Evolutionary conservation across 2,113 vertebrate genomes (phyloP).

Genomic region (Indicator indicator): DNA sequence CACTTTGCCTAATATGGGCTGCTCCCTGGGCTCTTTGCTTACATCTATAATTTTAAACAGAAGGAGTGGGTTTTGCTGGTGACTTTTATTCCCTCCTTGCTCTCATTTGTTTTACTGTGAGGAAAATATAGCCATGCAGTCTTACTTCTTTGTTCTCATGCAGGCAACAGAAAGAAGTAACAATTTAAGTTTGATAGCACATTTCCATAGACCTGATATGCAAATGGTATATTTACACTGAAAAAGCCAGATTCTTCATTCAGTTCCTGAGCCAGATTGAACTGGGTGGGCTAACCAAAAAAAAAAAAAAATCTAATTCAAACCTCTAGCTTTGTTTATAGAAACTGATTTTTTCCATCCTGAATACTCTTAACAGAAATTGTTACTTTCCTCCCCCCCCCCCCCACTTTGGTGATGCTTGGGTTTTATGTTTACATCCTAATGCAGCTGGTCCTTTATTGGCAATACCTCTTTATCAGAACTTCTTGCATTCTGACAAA

Average conservation of each 20-base stretch:
- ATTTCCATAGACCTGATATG: not conserved
- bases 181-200: not conserved
- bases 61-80: slow-evolving; percentile 60
- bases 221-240: not conserved
- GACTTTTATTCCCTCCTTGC: slow-evolving; percentile 41
- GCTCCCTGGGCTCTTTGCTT: slow-evolving; percentile 68
- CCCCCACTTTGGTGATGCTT: not conserved
- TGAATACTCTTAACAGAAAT: not conserved
- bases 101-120: slow-evolving; percentile 47
- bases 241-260: not conserved
- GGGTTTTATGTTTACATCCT: not conserved
- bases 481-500: not conserved
- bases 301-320: not conserved
- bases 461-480: slow-evolving; percentile 19
- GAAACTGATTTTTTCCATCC: not conserved
- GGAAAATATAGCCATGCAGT: not conserved
- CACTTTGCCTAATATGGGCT: slow-evolving; percentile 79
- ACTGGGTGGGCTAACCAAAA: not conserved
- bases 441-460: slow-evolving; percentile 21
- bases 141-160: not conserved
- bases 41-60: slow-evolving; percentile 74
- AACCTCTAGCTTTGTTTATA: slow-evolving; percentile 4
- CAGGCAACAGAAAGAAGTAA: not conserved
- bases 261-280: not conserved
- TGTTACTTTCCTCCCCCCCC: not conserved